These are phyloP conservation scores for Drosophila burlai DNA, from an alignment of 1,140 invertebrate species.

Conservation along the genomic window DNA sequence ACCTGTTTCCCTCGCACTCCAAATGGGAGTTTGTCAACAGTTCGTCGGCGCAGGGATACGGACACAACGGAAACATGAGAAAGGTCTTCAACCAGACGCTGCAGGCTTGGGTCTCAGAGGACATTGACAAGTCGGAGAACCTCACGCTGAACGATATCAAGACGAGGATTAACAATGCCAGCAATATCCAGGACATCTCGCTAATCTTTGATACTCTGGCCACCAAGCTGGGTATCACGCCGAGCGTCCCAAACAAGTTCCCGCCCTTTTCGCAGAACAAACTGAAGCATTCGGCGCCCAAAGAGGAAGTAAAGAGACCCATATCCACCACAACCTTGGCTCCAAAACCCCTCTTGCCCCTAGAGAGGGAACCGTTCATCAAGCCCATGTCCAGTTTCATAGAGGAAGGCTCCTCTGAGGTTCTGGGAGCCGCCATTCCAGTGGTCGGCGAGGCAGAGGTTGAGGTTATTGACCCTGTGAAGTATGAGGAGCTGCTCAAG, in stretches of 20 bases:
- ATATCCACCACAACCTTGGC: slow-evolving; percentile 34
- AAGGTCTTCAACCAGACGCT: slow-evolving; percentile 83
- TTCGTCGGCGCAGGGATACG: slow-evolving; percentile 58
- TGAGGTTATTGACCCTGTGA: slow-evolving; percentile 80
- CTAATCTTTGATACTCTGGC: slow-evolving; percentile 83
- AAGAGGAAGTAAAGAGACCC: slow-evolving; percentile 58
- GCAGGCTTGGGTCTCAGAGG: slow-evolving; percentile 83
- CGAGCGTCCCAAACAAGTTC: slow-evolving; percentile 71
- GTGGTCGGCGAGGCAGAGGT: slow-evolving; percentile 83
- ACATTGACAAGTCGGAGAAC: slow-evolving; percentile 76
- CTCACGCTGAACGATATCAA: slow-evolving; percentile 75
- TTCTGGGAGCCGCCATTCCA: slow-evolving; percentile 72
- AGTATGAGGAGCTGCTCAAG: slow-evolving; percentile 82
- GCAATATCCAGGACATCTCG: slow-evolving; percentile 83
- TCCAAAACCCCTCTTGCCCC: slow-evolving; percentile 30
- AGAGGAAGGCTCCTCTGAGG: slow-evolving; percentile 65
- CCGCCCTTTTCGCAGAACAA: slow-evolving; percentile 83
- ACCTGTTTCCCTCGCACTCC: slow-evolving; percentile 80
- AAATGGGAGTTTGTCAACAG: slow-evolving; percentile 84
- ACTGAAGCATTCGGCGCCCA: slow-evolving; percentile 62
- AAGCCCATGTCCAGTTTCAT: slow-evolving; percentile 79
- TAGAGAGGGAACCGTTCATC: slow-evolving; percentile 74
- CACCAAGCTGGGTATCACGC: slow-evolving; percentile 82
- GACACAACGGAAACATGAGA: slow-evolving; percentile 68
- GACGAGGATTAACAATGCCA: slow-evolving; percentile 81